Evolutionary conservation across 2,797 vertebrate species (phyloP), one percentile per base, ranked within the genome.

Genomic region (Tokudaia tokunoshimensis): DNA sequence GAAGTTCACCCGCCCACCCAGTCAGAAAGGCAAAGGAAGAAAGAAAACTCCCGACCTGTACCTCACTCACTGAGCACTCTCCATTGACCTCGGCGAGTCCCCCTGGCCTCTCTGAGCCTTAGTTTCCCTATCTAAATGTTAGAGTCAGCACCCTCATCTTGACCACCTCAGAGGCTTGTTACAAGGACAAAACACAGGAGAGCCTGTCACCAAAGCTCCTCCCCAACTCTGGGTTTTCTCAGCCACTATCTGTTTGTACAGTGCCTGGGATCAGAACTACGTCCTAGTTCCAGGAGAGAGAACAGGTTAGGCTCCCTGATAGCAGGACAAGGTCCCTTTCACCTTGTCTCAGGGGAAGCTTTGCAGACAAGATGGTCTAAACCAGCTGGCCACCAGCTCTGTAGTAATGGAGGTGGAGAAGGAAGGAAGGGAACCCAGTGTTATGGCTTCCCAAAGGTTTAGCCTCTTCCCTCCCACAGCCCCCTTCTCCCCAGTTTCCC

Each of bases 401-500:
- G 75, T 83, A 55, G 50, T 72, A 41, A 79, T 67, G 72, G 74
- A 41, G 78, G 61, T 57, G 75, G 52, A 57, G n/a, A 74, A 89
- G 26, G 52, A 57, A 14, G 47, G 29, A 75, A 37, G 80, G 37
- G 34, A 59, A 72, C 24, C 31, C 0, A 4, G 57, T 37, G 14
- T 15, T 4, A 37, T 0, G 80, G 70, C 75, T 72, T 80, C 47
- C 94, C 92, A 82, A 63, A 76, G 34, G 89, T 78, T 93, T 78
- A 52, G 63, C 76, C 59, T 94, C 82, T 94, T 70, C 96, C 98
- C 96, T 82, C 89, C 95, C 92, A 37, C 65, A 34, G 6, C 31
- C 87, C 92, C 92, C 80, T n/a, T 41, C 19, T 79, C 91, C 97
- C 96, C 92, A 50, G 47, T 29, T 41, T 88, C 80, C 97, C 98